Conservation (phyloP, 2,888 invertebrate genomes). For the Ptilodon capucinus region DNA sequence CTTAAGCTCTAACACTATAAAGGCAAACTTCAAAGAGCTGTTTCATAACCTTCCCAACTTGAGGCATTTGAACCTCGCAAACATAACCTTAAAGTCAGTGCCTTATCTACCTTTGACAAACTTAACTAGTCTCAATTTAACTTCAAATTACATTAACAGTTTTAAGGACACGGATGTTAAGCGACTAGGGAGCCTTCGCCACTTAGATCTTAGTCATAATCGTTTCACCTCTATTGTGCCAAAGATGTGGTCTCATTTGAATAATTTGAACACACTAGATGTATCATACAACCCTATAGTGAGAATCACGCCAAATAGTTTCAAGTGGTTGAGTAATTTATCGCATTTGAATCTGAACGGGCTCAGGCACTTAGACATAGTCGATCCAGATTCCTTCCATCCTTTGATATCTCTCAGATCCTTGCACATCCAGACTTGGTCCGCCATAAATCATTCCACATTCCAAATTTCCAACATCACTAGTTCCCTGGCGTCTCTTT, state of each 20-base stretch:
- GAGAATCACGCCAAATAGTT: slow-evolving; percentile 87
- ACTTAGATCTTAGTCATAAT: slow-evolving; percentile 90
- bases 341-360: slow-evolving; percentile 89
- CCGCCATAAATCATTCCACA: slow-evolving; percentile 86
- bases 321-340: slow-evolving; percentile 86
- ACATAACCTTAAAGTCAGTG: slow-evolving; percentile 88
- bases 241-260: slow-evolving; percentile 88
- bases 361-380: slow-evolving; percentile 87
- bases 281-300: slow-evolving; percentile 92
- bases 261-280: slow-evolving; percentile 88
- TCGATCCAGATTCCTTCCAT: slow-evolving; percentile 89
- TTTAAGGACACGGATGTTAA: slow-evolving; percentile 87
- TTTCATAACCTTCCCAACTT: slow-evolving; percentile 93
- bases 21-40: slow-evolving; percentile 93
- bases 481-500: slow-evolving; percentile 87
- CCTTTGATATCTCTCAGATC: slow-evolving; percentile 88
- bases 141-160: slow-evolving; percentile 89
- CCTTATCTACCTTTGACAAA: slow-evolving; percentile 90
- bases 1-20: slow-evolving; percentile 90
- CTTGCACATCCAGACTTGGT: slow-evolving; percentile 88
- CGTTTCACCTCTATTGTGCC: slow-evolving; percentile 88
- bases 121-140: slow-evolving; percentile 90
- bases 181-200: slow-evolving; percentile 86
- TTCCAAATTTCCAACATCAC: slow-evolving; percentile 87
- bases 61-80: slow-evolving; percentile 88